These are phyloP conservation scores for Phengaris alcon DNA, from an alignment of 2,888 invertebrate species.

Conservation along the genomic window DNA sequence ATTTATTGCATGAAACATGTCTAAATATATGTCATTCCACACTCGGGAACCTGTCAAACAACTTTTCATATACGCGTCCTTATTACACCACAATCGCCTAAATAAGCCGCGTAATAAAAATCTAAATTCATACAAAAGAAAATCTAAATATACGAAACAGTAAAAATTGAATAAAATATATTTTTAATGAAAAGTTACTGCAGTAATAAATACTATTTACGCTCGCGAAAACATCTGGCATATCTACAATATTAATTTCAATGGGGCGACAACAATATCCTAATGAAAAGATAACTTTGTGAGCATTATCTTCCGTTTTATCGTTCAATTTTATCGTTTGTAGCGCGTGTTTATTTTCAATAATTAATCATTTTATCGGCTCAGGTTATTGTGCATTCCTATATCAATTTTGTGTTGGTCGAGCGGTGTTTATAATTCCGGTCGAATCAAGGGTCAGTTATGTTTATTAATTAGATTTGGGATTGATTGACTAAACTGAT, in stretches of 20 bases:
- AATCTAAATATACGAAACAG: background rate
- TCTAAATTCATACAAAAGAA: background rate
- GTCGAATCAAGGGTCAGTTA: background rate
- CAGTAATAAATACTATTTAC: slow-evolving; percentile 21
- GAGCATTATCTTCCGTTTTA: slow-evolving; percentile 7
- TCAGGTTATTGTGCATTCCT: too few species aligned
- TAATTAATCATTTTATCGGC: background rate
- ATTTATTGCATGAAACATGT: too few species aligned
- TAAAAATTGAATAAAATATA: background rate
- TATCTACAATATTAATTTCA: slow-evolving; percentile 17
- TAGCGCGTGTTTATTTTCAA: slow-evolving; percentile 10
- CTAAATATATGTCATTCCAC: too few species aligned
- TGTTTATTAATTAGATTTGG: slow-evolving; percentile 12
- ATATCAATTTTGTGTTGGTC: too few species aligned
- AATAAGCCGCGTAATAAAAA: background rate
- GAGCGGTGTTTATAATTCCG: background rate
- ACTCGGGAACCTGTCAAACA: too few species aligned
- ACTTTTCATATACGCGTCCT: too few species aligned
- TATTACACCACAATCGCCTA: too few species aligned
- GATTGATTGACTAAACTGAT: background rate
- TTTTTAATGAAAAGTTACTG: slow-evolving; percentile 13
- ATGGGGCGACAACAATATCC: slow-evolving; percentile 21
- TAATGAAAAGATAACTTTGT: slow-evolving; percentile 18
- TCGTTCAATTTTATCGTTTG: slow-evolving; percentile 19
- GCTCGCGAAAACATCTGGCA: background rate